A percentile compares a stretch with the other conserved stretches of the same genome.
Evolutionary conservation across 2,888 invertebrate genomes (phyloP).

Genomic region (Drosophila melanosoma): DNA sequence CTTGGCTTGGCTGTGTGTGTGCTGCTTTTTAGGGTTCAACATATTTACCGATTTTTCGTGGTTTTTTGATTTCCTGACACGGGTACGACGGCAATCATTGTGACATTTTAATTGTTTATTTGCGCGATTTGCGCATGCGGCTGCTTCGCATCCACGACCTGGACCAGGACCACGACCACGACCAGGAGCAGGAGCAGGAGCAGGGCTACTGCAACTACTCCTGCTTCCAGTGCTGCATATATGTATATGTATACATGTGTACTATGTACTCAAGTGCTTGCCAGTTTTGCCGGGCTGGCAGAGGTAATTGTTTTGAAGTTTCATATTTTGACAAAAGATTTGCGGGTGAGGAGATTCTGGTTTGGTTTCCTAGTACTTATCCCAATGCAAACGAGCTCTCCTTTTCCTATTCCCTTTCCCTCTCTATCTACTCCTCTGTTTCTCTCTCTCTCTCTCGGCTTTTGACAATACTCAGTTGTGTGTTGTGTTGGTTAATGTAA

Average conservation of each 20-base stretch:
- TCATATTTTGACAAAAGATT: constrained; percentile 72
- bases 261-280: constrained; percentile 64
- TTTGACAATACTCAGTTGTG: constrained; percentile 20
- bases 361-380: constrained; percentile 25
- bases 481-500: constrained; percentile 65
- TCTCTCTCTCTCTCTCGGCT: too few species aligned
- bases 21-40: constrained; percentile 55
- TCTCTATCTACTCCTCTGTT: neutral
- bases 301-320: constrained; percentile 66
- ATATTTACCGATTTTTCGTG: constrained; percentile 74
- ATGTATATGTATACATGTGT: neutral
- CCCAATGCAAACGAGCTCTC: constrained; percentile 32
- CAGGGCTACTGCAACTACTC: constrained; percentile 21
- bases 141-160: constrained; percentile 13
- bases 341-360: constrained; percentile 63
- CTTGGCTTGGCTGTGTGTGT: constrained; percentile 2
- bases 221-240: constrained; percentile 11
- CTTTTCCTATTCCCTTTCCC: neutral
- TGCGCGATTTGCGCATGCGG: constrained; percentile 66
- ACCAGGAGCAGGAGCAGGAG: neutral
- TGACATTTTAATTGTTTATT: constrained; percentile 82
- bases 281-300: constrained; percentile 30
- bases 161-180: neutral
- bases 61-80: constrained; percentile 80
- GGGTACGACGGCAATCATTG: constrained; percentile 80